Percentiles rank a stretch among this genome's conserved stretches.
phyloP scores from a whole-genome alignment of 64 coral and sea anemone species.

The Montipora sp. region DNA sequence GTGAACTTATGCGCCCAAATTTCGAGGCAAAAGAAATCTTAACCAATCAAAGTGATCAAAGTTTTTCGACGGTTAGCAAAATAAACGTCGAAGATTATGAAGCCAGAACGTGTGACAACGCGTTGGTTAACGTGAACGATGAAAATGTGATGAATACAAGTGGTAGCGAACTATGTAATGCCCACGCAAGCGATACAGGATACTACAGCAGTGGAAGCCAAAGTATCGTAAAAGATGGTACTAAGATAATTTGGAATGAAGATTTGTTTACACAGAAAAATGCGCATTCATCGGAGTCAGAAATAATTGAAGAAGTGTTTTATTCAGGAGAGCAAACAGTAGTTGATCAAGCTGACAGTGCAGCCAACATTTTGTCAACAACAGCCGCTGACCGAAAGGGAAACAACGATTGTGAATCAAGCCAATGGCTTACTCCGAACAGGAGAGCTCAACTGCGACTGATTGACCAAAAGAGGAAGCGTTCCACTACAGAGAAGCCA shows the following conservation, averaged over 20 bases:
- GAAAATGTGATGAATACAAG: background rate
- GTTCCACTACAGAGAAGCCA: conserved; percentile 17
- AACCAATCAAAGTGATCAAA: background rate
- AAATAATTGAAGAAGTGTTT: background rate
- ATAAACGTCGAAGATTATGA: conserved; percentile 35
- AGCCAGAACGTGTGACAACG: background rate
- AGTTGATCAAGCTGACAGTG: background rate
- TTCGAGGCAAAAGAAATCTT: background rate
- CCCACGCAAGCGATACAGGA: background rate
- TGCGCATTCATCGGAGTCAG: background rate
- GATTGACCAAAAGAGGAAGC: background rate
- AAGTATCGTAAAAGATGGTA: conserved; percentile 11
- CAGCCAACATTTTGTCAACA: conserved; percentile 1
- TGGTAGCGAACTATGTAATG: background rate
- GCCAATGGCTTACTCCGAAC: background rate
- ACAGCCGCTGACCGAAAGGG: background rate
- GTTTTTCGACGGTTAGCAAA: background rate
- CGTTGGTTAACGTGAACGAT: background rate
- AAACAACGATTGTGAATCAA: background rate
- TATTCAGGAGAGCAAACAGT: background rate
- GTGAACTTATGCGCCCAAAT: background rate
- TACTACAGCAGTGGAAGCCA: conserved; percentile 28
- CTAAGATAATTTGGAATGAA: conserved; percentile 22
- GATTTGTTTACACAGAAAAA: conserved; percentile 39
- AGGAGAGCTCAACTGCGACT: conserved; percentile 29